Conservation (phyloP, 1,140 invertebrate species). For the Listronotus bonariensis region DNA sequence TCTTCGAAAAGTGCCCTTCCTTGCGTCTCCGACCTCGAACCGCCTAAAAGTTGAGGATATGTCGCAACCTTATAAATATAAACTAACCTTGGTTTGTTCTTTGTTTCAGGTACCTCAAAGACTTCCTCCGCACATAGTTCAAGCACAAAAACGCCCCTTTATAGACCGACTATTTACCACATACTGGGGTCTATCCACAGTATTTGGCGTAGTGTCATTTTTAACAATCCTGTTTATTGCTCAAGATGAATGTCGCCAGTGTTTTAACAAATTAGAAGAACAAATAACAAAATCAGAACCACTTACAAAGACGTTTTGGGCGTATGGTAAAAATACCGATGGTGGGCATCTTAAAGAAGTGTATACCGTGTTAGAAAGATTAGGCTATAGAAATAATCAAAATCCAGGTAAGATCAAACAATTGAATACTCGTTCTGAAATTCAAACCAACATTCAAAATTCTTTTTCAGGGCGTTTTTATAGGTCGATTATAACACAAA, state of each 20-base stretch:
- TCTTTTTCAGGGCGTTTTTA: too few relatives aligned
- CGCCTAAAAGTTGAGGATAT: too few relatives aligned
- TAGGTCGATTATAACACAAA: too few relatives aligned
- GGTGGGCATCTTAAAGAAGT: constrained; percentile 79
- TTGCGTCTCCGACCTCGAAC: too few relatives aligned
- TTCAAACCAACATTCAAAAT: too few relatives aligned
- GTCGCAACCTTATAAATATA: too few relatives aligned
- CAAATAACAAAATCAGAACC: background rate
- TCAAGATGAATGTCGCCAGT: constrained; percentile 45
- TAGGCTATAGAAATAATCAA: constrained; percentile 70
- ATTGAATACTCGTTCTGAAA: too few relatives aligned
- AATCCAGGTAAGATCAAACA: constrained; percentile 51
- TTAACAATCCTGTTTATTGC: constrained; percentile 44
- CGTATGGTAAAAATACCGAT: constrained; percentile 62
- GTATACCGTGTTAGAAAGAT: constrained; percentile 69
- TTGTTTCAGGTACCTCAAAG: background rate
- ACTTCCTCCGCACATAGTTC: background rate
- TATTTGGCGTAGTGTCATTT: constrained; percentile 40
- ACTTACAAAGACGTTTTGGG: constrained; percentile 55
- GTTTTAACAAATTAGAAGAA: constrained; percentile 29
- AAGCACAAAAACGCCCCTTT: background rate
- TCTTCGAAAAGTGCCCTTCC: too few relatives aligned
- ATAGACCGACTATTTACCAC: constrained; percentile 17
- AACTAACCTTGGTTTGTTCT: too few relatives aligned
- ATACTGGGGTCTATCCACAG: constrained; percentile 25